Evolutionary conservation across 2,797 vertebrate genomes (phyloP).

Genomic region (Peromyscus eremicus): DNA sequence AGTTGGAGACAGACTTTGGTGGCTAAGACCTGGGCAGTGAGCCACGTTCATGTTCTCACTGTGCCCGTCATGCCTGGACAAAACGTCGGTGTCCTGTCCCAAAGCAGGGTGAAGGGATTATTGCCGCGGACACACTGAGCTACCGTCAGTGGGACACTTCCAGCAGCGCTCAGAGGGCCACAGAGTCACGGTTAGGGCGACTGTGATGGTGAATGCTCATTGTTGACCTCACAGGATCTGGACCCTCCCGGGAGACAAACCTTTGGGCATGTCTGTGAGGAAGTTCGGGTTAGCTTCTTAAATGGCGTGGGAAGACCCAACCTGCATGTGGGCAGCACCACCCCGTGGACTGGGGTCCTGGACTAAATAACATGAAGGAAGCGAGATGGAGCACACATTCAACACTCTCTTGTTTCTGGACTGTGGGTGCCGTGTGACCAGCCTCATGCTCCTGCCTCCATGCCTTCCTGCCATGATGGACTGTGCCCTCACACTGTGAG

Average conservation of each 20-base stretch:
- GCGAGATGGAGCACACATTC: neutral
- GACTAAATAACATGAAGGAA: neutral
- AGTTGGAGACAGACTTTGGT: neutral
- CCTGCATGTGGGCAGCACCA: neutral
- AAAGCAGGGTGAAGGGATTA: neutral
- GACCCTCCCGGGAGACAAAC: neutral
- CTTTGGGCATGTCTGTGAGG: neutral
- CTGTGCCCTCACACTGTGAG: neutral
- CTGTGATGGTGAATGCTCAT: neutral
- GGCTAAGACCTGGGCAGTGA: neutral
- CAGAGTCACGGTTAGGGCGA: no score
- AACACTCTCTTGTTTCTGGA: neutral
- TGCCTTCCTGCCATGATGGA: neutral
- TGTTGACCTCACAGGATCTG: no score
- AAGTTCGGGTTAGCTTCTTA: neutral
- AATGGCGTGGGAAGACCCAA: neutral
- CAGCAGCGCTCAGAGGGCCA: neutral
- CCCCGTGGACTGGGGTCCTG: neutral
- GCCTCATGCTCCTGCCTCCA: neutral
- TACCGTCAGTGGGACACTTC: neutral
- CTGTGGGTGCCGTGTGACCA: neutral
- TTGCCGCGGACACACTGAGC: fast-evolving
- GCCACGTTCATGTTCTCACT: neutral
- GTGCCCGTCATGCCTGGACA: neutral
- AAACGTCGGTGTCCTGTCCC: neutral